Conservation (phyloP, 2,888 invertebrate genomes). For the Pyrochroa serraticornis region DNA sequence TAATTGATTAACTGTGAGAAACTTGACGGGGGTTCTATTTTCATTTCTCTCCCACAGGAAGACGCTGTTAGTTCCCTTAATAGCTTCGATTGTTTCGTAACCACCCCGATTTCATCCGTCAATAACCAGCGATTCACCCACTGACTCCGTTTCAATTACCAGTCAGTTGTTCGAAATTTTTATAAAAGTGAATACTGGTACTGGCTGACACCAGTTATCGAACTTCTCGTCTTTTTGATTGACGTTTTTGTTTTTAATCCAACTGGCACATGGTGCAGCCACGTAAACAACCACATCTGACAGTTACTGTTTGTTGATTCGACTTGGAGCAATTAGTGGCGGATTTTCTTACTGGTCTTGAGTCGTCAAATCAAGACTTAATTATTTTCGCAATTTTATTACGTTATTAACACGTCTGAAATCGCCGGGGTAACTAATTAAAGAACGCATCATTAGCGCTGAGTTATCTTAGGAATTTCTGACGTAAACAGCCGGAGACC, state of each 20-base stretch:
- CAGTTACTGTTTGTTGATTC: background rate
- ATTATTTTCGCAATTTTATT: background rate
- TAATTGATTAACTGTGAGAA: too few relatives aligned
- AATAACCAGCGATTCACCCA: too few relatives aligned
- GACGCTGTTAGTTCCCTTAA: too few relatives aligned
- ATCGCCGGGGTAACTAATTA: background rate
- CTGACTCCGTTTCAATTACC: too few relatives aligned
- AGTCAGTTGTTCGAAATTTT: too few relatives aligned
- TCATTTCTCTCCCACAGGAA: too few relatives aligned
- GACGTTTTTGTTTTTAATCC: background rate
- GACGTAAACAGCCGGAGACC: constrained; percentile 24
- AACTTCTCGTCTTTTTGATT: constrained; percentile 8
- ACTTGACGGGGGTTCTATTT: too few relatives aligned
- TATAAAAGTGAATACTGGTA: constrained; percentile 7
- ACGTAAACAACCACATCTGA: background rate
- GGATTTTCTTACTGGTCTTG: too few relatives aligned
- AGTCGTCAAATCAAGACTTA: too few relatives aligned
- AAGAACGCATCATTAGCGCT: background rate
- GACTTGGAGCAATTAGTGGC: too few relatives aligned
- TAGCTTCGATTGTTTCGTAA: too few relatives aligned
- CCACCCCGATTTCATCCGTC: too few relatives aligned
- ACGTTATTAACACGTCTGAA: constrained; percentile 9
- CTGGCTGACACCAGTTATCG: constrained; percentile 24
- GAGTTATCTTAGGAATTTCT: constrained; percentile 22
- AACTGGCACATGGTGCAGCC: background rate